Base-by-base conservation (phyloP, 2,113 vertebrate species). In the Catharus minimus region DNA sequence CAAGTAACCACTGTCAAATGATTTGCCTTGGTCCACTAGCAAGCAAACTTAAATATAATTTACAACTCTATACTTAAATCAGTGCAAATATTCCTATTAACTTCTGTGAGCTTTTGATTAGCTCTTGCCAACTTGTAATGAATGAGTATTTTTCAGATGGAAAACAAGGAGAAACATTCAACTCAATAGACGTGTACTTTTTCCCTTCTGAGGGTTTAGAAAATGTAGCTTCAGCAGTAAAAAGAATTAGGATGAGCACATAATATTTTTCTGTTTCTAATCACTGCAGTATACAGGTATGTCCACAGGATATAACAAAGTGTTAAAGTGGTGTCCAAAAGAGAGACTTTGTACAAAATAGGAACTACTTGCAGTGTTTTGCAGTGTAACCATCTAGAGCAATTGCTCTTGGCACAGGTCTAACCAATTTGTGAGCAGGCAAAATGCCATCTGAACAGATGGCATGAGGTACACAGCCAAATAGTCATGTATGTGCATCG, bases 371-470 rank as follows among this genome's bases (percentile, higher is more conserved):
- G 77, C 90, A 95, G 95, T 95, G 94, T 97, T 95, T 96, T 95
- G 92, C 90, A 91, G 82, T 93, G 92, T 83, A 97, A 95, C 96
- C 85, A 96, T 92, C 91, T 94, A 97, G 86, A 97, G 96, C 95
- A 97, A 97, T 97, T 96, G 95, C 96, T 97, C 89, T 96, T 98
- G 98, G 97, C 97, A 97, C 93, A 95, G 87, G 91, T 95, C 94
- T 98, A 94, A 95, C 96, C 97, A 97, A 98, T 97, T 98, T 96
- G 96, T 93, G 97, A 96, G 92, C 46, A 91, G 97, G 97, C 96
- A 97, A 41, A 69, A 75, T 71, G 97, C 97, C 98, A 98, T 97
- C 44, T 84, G 89, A 94, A 64, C 98, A 98, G 98, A 98, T 97
- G 97, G 97, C 77, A 95, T 9, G 72, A 95, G 92, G 91, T 96